A percentile compares a stretch with the other conserved stretches of the same genome.
These are phyloP conservation scores for Pangasius larnaudii DNA, from an alignment of 2,797 vertebrate genomes.

Conservation along the genomic window DNA sequence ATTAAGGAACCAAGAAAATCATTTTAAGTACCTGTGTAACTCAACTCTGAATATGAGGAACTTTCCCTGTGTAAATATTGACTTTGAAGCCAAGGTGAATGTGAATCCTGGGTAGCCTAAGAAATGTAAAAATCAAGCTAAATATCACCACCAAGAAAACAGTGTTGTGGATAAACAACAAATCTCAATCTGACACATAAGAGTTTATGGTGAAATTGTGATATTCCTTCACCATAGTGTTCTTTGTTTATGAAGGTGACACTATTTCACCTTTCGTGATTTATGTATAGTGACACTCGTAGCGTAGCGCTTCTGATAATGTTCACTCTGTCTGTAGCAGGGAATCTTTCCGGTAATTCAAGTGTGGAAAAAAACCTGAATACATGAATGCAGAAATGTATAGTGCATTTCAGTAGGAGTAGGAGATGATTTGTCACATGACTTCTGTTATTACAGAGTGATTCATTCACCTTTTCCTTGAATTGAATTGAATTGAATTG, in stretches of 20 bases:
- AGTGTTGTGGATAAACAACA: not conserved
- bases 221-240: not conserved
- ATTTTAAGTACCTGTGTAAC: not conserved
- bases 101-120: too few relatives aligned
- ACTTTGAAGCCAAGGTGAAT: not conserved
- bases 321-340: not conserved
- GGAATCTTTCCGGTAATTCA: not conserved
- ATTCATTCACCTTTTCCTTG: not conserved
- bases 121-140: not conserved
- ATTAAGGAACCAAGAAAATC: not conserved
- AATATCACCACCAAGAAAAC: not conserved
- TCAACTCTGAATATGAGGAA: not conserved
- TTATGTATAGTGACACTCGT: not conserved
- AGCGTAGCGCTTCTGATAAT: not conserved
- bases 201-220: not conserved
- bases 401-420: not conserved
- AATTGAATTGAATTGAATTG: not conserved
- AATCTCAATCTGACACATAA: not conserved
- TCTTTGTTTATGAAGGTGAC: not conserved
- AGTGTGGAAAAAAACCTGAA: not conserved
- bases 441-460: not conserved
- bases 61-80: not conserved
- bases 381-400: not conserved
- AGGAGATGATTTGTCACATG: not conserved
- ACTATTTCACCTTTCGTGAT: not conserved